phyloP scores from a whole-genome alignment of 92 coral and sea anemone species.

The Palythoa caribaeorum region DNA sequence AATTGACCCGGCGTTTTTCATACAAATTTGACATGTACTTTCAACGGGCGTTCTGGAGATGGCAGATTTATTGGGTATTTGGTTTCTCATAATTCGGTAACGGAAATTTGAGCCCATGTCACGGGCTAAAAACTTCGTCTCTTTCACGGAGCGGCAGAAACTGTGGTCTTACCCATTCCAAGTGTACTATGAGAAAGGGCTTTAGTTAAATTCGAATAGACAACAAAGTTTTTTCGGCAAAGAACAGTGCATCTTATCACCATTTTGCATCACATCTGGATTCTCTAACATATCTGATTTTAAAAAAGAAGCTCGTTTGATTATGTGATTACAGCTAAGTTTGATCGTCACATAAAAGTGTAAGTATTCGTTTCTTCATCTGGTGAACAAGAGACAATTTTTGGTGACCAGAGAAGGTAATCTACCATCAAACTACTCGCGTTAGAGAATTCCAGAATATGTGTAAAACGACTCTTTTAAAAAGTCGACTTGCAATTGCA shows the following conservation, averaged over 20 bases:
- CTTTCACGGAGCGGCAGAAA: constrained; percentile 33
- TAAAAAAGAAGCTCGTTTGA: constrained; percentile 68
- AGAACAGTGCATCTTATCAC: neutral
- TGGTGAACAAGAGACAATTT: constrained; percentile 1
- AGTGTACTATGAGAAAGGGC: neutral
- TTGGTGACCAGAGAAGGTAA: constrained; percentile 7
- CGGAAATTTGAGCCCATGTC: constrained; percentile 76
- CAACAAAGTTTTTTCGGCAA: neutral
- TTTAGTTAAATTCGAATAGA: neutral
- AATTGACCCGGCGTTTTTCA: constrained; percentile 28
- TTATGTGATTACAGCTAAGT: constrained; percentile 63
- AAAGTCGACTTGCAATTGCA: neutral
- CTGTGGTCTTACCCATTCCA: constrained; percentile 21
- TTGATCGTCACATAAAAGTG: constrained; percentile 25
- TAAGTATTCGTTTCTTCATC: neutral
- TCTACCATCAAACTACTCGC: neutral
- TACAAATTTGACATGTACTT: constrained; percentile 2
- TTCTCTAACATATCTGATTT: constrained; percentile 69
- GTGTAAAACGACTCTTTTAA: neutral
- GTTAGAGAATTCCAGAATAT: constrained; percentile 10
- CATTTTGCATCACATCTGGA: constrained; percentile 21
- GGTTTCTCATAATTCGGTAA: constrained; percentile 76
- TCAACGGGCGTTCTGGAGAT: constrained; percentile 36
- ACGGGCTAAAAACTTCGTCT: constrained; percentile 19
- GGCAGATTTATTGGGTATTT: constrained; percentile 84